Evolutionary conservation across 2,113 vertebrate species (phyloP).

Genomic region (Urocitellus parryii): DNA sequence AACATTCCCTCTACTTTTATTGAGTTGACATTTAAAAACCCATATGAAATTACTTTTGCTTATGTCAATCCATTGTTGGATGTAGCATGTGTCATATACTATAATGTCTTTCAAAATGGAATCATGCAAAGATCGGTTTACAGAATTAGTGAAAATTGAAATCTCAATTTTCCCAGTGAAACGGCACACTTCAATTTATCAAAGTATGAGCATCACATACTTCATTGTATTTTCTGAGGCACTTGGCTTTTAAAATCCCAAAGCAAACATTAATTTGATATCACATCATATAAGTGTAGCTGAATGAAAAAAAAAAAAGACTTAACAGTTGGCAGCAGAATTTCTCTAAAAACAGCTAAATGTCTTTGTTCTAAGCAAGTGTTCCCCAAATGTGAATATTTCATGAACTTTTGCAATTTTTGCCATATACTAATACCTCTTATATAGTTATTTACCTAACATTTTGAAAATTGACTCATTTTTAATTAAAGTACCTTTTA

Average conservation of each 20-base stretch:
- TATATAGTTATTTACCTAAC: slow-evolving; percentile 5
- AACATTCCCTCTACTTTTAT: neutral
- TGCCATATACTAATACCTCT: neutral
- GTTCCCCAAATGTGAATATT: neutral
- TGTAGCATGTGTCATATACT: neutral
- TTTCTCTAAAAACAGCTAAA: neutral
- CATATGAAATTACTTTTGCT: neutral
- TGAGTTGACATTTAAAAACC: neutral
- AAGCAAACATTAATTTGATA: slow-evolving; percentile 35
- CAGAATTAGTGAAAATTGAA: neutral
- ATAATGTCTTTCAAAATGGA: neutral
- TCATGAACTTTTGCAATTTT: neutral
- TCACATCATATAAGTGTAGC: neutral
- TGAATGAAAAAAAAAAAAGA: neutral
- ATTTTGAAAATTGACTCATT: neutral
- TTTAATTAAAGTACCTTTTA: slow-evolving; percentile 3
- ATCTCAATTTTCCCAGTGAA: neutral
- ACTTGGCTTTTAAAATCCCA: neutral
- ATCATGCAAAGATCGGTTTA: neutral
- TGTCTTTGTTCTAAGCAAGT: neutral
- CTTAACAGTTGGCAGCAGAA: neutral
- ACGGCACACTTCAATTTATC: neutral
- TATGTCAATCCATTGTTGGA: neutral
- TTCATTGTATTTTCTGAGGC: neutral
- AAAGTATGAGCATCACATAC: neutral